These are phyloP conservation scores for Atrina japonica DNA, from an alignment of 2,888 invertebrate species.

Conservation along the genomic window DNA sequence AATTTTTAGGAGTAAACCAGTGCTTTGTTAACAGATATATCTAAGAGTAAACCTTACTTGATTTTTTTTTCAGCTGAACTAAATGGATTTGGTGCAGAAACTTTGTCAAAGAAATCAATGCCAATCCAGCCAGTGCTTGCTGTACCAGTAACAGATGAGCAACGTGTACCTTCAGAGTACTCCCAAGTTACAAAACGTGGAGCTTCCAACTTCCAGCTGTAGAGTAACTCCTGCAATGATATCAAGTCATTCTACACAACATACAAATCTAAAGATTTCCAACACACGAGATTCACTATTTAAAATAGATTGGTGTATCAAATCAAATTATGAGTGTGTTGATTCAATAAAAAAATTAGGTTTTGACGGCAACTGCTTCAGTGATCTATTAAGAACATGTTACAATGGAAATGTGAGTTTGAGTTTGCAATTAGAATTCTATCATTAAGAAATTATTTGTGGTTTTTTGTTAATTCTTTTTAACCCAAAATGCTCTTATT, in stretches of 20 bases:
- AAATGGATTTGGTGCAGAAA: conserved; percentile 71
- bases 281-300: neutral
- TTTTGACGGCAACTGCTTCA: too few relatives aligned
- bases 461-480: too few relatives aligned
- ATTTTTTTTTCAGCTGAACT: conserved; percentile 70
- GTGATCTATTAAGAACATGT: too few relatives aligned
- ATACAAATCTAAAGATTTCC: neutral
- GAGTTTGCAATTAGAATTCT: too few relatives aligned
- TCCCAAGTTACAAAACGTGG: conserved; percentile 61
- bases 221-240: conserved; percentile 15
- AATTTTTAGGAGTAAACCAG: too few relatives aligned
- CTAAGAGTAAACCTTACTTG: neutral
- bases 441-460: too few relatives aligned
- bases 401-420: too few relatives aligned
- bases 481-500: too few relatives aligned
- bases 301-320: too few relatives aligned
- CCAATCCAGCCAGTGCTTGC: conserved; percentile 71
- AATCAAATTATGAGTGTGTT: too few relatives aligned
- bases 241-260: neutral
- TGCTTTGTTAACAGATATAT: too few relatives aligned
- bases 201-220: conserved; percentile 65
- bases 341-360: too few relatives aligned
- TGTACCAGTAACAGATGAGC: conserved; percentile 62
- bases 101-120: conserved; percentile 69
- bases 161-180: conserved; percentile 62